A percentile compares a stretch with the other conserved stretches of the same genome.
phyloP scores from a whole-genome alignment of 2,797 vertebrate species.

The Dicrostonyx torquatus region DNA sequence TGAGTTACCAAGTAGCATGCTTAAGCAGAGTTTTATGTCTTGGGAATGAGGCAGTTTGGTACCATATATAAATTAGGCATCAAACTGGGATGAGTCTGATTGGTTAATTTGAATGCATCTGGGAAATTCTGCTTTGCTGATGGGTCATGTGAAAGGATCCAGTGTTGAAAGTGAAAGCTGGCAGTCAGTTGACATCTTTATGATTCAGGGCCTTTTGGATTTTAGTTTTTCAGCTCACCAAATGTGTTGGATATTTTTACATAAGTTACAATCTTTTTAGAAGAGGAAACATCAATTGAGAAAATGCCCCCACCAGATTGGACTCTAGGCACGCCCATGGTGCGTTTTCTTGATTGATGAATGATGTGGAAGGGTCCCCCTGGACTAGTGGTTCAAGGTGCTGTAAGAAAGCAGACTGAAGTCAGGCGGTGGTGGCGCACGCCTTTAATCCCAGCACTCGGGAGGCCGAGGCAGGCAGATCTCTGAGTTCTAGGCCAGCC shows the following conservation, averaged over 20 bases:
- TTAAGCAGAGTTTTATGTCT: not conserved
- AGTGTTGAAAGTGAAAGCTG: not conserved
- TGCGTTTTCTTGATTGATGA: not conserved
- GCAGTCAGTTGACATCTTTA: not conserved
- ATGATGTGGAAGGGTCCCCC: not conserved
- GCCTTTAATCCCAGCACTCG: too few species aligned
- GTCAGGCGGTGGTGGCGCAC: fast-evolving
- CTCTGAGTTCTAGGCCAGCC: too few species aligned
- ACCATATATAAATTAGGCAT: not conserved
- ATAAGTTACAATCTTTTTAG: not conserved
- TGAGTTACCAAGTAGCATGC: not conserved
- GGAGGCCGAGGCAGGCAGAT: too few species aligned
- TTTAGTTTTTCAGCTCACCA: not conserved
- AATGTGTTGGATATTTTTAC: not conserved
- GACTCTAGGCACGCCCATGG: not conserved
- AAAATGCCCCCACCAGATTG: not conserved
- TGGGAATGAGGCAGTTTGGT: not conserved
- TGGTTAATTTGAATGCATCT: not conserved
- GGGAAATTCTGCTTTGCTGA: not conserved
- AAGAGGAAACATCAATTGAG: not conserved
- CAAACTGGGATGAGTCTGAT: not conserved
- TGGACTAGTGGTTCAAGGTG: not conserved
- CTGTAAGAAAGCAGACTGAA: not conserved
- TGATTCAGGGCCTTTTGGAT: not conserved
- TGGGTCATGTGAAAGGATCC: not conserved